Percentiles rank a stretch among this genome's conserved stretches.
Conservation (phyloP, 2,113 vertebrate genomes). For the Montifringilla adamsi region DNA sequence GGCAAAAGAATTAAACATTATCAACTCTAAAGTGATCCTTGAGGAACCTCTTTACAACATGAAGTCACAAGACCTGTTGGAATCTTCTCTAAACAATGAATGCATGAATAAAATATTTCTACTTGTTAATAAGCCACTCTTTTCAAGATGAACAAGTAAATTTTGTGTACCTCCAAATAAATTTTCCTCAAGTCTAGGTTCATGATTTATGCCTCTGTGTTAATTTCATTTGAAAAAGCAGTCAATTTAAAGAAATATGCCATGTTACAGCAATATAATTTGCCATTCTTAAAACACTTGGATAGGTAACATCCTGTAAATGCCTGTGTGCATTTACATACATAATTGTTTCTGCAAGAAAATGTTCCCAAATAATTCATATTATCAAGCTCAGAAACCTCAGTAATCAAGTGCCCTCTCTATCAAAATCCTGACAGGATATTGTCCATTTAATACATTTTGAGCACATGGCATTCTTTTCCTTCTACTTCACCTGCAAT, state of each 20-base stretch:
- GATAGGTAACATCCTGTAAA: background rate
- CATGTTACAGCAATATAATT: background rate
- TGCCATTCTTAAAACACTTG: background rate
- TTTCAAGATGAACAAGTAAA: background rate
- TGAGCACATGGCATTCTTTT: background rate
- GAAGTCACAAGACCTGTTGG: background rate
- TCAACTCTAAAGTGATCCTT: background rate
- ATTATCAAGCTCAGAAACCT: background rate
- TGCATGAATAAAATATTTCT: background rate
- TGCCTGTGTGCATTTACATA: background rate
- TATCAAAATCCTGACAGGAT: background rate
- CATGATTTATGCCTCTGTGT: background rate
- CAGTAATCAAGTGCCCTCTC: background rate
- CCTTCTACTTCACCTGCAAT: background rate
- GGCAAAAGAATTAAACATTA: background rate
- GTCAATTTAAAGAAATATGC: background rate
- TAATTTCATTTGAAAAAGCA: background rate
- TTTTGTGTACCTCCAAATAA: background rate
- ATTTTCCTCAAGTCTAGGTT: background rate
- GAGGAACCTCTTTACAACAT: background rate
- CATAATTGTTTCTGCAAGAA: background rate
- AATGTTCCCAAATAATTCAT: background rate
- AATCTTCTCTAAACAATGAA: background rate
- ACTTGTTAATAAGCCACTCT: background rate
- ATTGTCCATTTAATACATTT: background rate